phyloP scores from a whole-genome alignment of 2,888 invertebrate genomes.

The Parochlus steinenii region DNA sequence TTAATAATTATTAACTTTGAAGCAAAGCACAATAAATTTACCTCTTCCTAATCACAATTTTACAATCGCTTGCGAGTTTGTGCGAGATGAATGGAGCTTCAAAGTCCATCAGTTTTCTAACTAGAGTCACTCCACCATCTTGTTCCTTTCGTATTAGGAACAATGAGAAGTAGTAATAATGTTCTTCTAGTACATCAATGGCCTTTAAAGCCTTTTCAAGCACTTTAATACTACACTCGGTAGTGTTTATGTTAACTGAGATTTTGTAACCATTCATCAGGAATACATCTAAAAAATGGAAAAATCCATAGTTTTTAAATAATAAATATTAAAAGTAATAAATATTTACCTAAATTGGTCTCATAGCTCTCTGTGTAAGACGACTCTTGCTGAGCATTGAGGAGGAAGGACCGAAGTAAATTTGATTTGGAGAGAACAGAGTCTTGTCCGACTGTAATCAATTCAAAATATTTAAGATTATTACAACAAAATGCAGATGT shows the following conservation, averaged over 20 bases:
- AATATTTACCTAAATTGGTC: no score
- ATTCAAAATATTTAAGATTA: conserved; percentile 13
- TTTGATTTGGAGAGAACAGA: conserved; percentile 60
- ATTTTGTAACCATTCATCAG: conserved; percentile 79
- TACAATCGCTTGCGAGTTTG: conserved; percentile 57
- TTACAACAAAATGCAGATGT: conserved; percentile 7
- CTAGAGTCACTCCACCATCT: conserved; percentile 50
- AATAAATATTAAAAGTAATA: no score
- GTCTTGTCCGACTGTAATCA: conserved; percentile 69
- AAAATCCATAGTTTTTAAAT: no score
- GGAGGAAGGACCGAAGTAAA: conserved; percentile 69
- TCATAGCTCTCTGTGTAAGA: conserved; percentile 47
- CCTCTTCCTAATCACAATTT: conserved; percentile 78
- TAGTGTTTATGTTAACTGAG: conserved; percentile 59
- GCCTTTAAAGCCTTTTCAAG: conserved; percentile 67
- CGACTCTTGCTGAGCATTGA: conserved; percentile 85
- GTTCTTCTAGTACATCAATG: conserved; percentile 62
- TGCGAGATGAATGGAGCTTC: conserved; percentile 93
- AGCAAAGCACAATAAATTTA: conserved; percentile 24
- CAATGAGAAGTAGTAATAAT: conserved; percentile 75
- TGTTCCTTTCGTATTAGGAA: conserved; percentile 67
- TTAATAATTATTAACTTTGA: conserved; percentile 3
- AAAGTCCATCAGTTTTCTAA: conserved; percentile 87
- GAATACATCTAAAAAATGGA: conserved; percentile 72
- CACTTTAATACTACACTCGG: conserved; percentile 68